Evolutionary conservation across 2,797 vertebrate species (phyloP).

Genomic region (Simalia tracyae): DNA sequence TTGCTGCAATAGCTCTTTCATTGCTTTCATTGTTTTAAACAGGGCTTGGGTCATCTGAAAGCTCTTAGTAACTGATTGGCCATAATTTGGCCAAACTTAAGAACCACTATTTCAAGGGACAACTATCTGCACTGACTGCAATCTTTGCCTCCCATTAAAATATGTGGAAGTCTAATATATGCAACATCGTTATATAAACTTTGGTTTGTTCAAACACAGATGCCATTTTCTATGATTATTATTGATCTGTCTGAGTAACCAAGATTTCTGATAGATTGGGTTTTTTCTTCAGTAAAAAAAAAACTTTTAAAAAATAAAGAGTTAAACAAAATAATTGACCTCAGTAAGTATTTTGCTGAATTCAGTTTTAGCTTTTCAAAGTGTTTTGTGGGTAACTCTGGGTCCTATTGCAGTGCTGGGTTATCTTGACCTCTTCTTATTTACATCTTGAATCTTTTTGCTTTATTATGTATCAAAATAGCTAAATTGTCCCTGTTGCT

Average conservation of each 20-base stretch:
- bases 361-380: slow-evolving; percentile 4
- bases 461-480: slow-evolving; percentile 4
- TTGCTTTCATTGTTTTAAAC: background rate
- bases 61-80: background rate
- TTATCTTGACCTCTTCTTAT: slow-evolving; percentile 22
- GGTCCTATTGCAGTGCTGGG: slow-evolving; percentile 2
- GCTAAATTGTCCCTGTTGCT: background rate
- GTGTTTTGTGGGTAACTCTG: background rate
- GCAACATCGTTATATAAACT: background rate
- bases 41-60: background rate
- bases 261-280: background rate
- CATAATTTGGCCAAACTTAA: background rate
- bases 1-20: background rate
- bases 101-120: background rate
- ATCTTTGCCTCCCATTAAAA: background rate
- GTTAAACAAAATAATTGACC: slow-evolving; percentile 7
- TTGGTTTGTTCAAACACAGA: background rate
- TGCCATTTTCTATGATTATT: background rate
- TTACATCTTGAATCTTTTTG: background rate
- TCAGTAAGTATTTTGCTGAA: background rate
- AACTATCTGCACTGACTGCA: background rate
- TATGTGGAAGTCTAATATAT: background rate
- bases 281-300: background rate
- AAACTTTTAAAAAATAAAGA: background rate
- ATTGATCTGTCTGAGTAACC: background rate